Conservation (phyloP, 2,113 vertebrate species). For the Oreochromis spilurus region DNA sequence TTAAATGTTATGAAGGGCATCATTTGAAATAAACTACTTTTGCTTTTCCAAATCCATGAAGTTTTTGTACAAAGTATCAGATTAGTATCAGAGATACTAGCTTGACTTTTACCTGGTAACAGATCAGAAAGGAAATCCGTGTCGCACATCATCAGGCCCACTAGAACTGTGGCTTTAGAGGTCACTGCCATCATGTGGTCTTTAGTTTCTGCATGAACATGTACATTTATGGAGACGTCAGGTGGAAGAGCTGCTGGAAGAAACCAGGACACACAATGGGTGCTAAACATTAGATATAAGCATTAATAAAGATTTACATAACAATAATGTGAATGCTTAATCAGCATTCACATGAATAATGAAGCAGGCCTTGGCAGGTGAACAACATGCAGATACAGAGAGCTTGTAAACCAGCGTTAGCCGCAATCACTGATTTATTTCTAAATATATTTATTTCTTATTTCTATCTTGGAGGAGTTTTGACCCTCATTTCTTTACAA, state of each 20-base stretch:
- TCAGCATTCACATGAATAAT: not conserved
- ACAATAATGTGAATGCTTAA: not conserved
- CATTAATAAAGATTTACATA: not conserved
- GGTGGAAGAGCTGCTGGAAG: not conserved
- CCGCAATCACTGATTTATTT: accelerated
- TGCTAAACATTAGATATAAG: no score
- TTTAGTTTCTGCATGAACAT: not conserved
- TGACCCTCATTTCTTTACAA: not conserved
- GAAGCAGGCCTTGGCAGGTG: not conserved
- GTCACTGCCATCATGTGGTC: not conserved
- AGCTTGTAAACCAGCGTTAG: not conserved
- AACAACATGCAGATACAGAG: not conserved
- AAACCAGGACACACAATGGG: not conserved
- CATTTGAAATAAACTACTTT: not conserved
- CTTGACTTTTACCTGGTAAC: not conserved
- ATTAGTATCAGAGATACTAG: not conserved
- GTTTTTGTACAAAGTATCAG: not conserved
- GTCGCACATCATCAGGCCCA: not conserved
- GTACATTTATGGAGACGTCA: not conserved
- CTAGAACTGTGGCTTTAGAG: not conserved
- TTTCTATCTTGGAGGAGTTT: not conserved
- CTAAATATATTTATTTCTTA: not conserved
- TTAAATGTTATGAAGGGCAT: not conserved
- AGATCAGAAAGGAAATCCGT: not conserved
- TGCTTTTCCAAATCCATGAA: not conserved